Percentiles rank a stretch among this genome's conserved stretches.
phyloP scores from a whole-genome alignment of 2,797 vertebrate genomes.

The Sorex maritimensis region DNA sequence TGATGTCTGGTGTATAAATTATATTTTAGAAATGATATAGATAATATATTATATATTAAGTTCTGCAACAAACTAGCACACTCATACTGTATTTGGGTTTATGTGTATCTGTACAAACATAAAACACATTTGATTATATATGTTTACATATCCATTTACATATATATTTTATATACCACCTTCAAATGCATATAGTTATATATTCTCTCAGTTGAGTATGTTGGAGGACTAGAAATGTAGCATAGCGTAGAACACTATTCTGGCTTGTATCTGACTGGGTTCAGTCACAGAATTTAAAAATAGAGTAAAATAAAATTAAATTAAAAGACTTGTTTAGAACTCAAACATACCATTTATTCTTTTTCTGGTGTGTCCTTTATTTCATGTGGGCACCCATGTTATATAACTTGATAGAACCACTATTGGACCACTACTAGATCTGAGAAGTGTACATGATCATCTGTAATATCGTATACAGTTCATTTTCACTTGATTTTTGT shows the following conservation, averaged over 20 bases:
- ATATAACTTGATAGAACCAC: neutral
- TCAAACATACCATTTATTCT: neutral
- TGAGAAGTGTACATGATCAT: neutral
- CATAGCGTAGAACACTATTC: too few species aligned
- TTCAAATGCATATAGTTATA: neutral
- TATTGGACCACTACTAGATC: neutral
- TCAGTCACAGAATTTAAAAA: too few species aligned
- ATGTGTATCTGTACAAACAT: too few species aligned
- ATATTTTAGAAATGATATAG: constrained; percentile 8
- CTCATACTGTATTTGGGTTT: too few species aligned
- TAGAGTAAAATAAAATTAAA: too few species aligned
- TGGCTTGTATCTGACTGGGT: too few species aligned
- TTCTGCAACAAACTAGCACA: too few species aligned
- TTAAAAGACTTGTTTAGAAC: neutral
- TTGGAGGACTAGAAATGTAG: too few species aligned
- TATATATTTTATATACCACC: neutral
- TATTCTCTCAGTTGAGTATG: constrained; percentile 5
- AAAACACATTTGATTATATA: too few species aligned
- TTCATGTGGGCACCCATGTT: neutral
- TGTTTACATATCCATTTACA: too few species aligned
- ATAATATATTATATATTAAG: too few species aligned
- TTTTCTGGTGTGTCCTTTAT: neutral
- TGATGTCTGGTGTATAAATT: neutral
- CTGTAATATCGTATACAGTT: neutral
- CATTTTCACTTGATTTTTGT: constrained; percentile 26